These are phyloP conservation scores for Sylvia borin DNA, from an alignment of 2,797 vertebrate genomes.

Conservation along the genomic window DNA sequence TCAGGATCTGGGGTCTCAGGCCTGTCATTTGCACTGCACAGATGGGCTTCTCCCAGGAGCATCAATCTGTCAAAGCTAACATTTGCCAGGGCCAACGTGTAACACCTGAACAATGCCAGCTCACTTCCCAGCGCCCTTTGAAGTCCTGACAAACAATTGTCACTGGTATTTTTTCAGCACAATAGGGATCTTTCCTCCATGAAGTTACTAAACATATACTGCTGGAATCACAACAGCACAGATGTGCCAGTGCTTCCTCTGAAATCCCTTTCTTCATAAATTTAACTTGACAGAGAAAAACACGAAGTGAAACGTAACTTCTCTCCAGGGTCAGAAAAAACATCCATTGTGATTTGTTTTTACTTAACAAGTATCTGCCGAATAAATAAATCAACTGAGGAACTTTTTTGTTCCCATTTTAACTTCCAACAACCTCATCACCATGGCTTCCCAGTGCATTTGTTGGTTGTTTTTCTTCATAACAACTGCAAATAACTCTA, in stretches of 20 bases:
- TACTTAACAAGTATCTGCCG: neutral
- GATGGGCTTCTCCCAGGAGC: neutral
- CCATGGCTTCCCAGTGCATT: neutral
- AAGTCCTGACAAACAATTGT: conserved; percentile 20
- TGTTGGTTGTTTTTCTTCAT: neutral
- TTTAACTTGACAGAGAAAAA: neutral
- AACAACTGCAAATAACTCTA: conserved; percentile 1
- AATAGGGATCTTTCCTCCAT: neutral
- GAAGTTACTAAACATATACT: conserved; percentile 47
- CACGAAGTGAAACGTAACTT: neutral
- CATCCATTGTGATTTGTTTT: neutral
- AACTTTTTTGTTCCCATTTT: conserved; percentile 45
- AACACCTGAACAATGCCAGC: conserved; percentile 2
- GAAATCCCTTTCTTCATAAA: conserved; percentile 4
- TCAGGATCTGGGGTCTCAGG: neutral
- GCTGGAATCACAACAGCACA: conserved; percentile 35
- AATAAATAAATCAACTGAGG: conserved; percentile 31
- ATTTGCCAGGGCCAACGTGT: neutral
- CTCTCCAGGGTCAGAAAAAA: neutral
- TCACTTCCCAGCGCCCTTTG: neutral
- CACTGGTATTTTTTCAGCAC: neutral
- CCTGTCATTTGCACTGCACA: neutral
- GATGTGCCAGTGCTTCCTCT: conserved; percentile 2
- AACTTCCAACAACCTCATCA: neutral
- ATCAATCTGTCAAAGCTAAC: accelerated